These are phyloP conservation scores for Haliaeetus leucogaster DNA, from an alignment of 2,113 vertebrate species.

Conservation along the genomic window DNA sequence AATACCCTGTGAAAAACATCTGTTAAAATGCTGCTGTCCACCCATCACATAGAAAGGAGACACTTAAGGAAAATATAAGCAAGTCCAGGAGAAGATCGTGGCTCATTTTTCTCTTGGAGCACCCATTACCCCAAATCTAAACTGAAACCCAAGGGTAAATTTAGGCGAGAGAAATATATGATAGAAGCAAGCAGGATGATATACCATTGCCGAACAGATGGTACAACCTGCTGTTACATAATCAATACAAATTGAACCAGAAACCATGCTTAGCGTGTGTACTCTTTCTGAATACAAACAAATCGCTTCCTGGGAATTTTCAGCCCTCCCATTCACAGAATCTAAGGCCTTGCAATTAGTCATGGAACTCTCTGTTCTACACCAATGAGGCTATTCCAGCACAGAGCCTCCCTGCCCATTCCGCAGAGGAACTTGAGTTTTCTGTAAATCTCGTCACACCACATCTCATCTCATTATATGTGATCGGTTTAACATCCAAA, in stretches of 20 bases:
- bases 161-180: neutral
- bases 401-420: neutral
- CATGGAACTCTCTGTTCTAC: neutral
- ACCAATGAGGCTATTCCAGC: neutral
- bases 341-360: neutral
- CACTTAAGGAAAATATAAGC: constrained; percentile 17
- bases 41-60: constrained; percentile 20
- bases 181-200: neutral
- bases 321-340: neutral
- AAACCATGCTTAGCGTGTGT: neutral
- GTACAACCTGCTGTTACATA: constrained; percentile 48
- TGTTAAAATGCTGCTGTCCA: constrained; percentile 46
- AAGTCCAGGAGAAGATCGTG: neutral
- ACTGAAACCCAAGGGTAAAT: neutral
- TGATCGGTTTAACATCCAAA: neutral
- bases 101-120: neutral
- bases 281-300: constrained; percentile 28
- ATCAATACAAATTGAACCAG: constrained; percentile 17
- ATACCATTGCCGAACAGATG: neutral
- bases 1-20: constrained; percentile 61
- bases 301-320: constrained; percentile 1
- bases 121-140: neutral
- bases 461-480: neutral
- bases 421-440: neutral
- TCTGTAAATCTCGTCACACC: neutral